Percentiles rank a stretch among this genome's conserved stretches.
phyloP scores from a whole-genome alignment of 2,797 vertebrate species.

The Platalea minor region DNA sequence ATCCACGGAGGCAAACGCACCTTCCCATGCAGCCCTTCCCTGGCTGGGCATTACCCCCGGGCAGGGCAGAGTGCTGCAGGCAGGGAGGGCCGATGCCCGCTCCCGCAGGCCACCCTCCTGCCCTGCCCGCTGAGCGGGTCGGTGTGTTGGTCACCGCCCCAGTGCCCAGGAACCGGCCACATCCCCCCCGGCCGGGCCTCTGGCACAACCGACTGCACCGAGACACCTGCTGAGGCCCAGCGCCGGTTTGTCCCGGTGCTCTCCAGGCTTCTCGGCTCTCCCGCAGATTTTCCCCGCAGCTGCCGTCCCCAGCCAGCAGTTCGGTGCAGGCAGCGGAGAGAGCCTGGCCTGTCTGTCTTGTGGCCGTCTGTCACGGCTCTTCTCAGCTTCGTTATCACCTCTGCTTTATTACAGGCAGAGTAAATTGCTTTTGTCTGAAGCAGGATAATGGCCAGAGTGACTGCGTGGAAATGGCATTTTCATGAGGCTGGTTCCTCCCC shows the following conservation, averaged over 20 bases:
- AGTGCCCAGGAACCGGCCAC: fast-evolving
- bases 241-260: fast-evolving
- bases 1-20: too few species aligned
- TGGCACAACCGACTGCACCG: fast-evolving
- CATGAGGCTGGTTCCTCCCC: constrained; percentile 32
- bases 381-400: constrained; percentile 20
- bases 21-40: not conserved
- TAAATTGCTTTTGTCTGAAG: constrained; percentile 70
- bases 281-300: not conserved
- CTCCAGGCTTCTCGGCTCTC: not conserved
- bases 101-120: not conserved
- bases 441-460: constrained; percentile 44
- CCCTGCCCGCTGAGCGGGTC: fast-evolving
- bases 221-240: fast-evolving
- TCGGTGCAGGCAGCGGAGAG: not conserved
- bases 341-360: not conserved
- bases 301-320: not conserved
- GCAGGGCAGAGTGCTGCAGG: not conserved
- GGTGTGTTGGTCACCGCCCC: fast-evolving
- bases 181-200: not conserved
- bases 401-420: constrained; percentile 53
- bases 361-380: not conserved
- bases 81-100: not conserved
- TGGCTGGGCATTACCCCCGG: not conserved
- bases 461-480: constrained; percentile 50